Percentiles rank a stretch among this genome's conserved stretches.
These are phyloP conservation scores for Platypus cylindrus DNA, from an alignment of 2,888 invertebrate genomes.

Conservation along the genomic window DNA sequence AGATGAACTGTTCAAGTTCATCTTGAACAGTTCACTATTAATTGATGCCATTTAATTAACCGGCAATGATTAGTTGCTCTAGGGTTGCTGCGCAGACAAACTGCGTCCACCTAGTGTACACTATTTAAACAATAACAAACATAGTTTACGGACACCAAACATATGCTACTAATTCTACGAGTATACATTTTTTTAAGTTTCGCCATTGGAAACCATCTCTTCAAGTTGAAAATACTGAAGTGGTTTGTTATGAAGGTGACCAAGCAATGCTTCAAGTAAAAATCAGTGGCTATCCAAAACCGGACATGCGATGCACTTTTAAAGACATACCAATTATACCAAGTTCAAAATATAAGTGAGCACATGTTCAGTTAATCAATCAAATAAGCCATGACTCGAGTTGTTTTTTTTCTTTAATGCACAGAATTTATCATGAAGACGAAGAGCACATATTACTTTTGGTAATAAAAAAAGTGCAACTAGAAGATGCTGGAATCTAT, in stretches of 20 bases:
- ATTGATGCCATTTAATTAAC: no score
- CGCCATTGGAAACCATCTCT: constrained; percentile 16
- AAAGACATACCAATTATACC: constrained; percentile 14
- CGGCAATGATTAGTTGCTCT: no score
- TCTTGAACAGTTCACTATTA: no score
- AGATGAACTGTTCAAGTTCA: no score
- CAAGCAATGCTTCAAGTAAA: constrained; percentile 16
- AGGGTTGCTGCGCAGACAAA: no score
- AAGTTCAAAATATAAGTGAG: constrained; percentile 17
- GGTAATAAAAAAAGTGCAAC: constrained; percentile 14
- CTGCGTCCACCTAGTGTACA: no score
- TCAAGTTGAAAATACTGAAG: constrained; percentile 12
- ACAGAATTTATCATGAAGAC: constrained; percentile 16
- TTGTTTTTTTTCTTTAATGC: constrained; percentile 1
- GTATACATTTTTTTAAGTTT: constrained; percentile 9
- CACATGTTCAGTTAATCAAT: constrained; percentile 2
- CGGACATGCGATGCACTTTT: constrained; percentile 15
- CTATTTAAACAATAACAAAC: no score
- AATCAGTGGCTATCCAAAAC: constrained; percentile 14
- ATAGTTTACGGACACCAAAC: no score
- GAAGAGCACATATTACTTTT: constrained; percentile 13
- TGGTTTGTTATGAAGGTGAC: constrained; percentile 13
- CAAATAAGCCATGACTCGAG: not conserved
- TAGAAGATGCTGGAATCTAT: constrained; percentile 12
- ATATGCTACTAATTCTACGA: not conserved